Evolutionary conservation across 2,888 invertebrate genomes (phyloP).

Genomic region (Folsomia candida): DNA sequence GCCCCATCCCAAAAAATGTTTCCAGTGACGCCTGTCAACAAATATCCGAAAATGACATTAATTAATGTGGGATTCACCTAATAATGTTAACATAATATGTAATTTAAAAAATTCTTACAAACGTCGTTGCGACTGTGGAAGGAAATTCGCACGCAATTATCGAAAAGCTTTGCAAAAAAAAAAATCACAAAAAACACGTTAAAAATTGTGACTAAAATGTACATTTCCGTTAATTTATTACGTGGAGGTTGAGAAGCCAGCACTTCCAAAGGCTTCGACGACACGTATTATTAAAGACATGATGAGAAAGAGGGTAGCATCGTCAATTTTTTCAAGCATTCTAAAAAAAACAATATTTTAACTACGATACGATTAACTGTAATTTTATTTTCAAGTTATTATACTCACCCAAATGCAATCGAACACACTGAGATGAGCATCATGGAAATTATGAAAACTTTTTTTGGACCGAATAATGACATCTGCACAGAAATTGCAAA

Average conservation of each 20-base stretch:
- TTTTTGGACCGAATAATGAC: conserved; percentile 31
- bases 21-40: conserved; percentile 52
- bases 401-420: conserved; percentile 70
- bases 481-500: conserved; percentile 27
- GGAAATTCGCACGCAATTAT: conserved; percentile 86
- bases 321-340: conserved; percentile 22
- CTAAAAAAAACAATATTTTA: conserved; percentile 5
- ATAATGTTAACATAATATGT: background rate
- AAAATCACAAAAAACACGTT: too few relatives aligned
- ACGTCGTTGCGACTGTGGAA: conserved; percentile 69
- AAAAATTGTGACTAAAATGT: too few relatives aligned
- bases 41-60: background rate
- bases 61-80: background rate
- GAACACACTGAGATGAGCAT: conserved; percentile 79
- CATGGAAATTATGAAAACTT: conserved; percentile 72
- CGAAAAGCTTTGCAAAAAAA: too few relatives aligned
- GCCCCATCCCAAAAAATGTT: conserved; percentile 58
- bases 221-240: too few relatives aligned
- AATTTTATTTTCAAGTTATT: background rate
- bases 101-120: conserved; percentile 26
- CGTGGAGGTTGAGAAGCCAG: conserved; percentile 81
- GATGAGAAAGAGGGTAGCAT: conserved; percentile 65
- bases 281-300: conserved; percentile 76
- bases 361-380: too few relatives aligned
- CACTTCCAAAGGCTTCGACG: conserved; percentile 76